Evolutionary conservation across 2,113 vertebrate species (phyloP), one percentile per base, ranked within the genome.

Genomic region (Petroica traversi): DNA sequence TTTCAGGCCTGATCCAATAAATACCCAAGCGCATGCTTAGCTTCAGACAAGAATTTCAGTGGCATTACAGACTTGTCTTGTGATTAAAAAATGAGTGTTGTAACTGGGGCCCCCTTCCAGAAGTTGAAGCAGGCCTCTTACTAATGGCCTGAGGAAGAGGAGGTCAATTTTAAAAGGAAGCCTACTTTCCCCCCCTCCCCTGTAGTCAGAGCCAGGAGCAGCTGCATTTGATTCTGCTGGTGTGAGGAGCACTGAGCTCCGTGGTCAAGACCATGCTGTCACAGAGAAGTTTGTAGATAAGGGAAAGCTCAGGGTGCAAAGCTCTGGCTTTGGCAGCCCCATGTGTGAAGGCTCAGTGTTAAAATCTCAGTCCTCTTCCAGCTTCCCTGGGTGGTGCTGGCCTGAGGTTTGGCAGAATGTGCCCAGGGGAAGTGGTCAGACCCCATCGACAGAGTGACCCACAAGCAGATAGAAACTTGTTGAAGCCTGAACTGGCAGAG

Each of bases 161-260:
- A 86, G 83, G 74, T 89, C 78, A 92, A 33, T 93, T 92, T 95
- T 92, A 54, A 94, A 94, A 81, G 74, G 68, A 90, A 94, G 72
- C 18, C 31, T 61, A 26, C 51, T 29, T 86, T 59, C 36, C 34
- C 8, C 34, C 8, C 12, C 7, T 48, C 25, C 67, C 69, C 51
- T 59, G 55, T 20, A 82, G 75, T n/a, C 34, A 33, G 59, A 36
- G 8, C 61, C 59, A 40, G 7, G 19, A 93, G 63, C 85, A 97
- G 87, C 74, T 96, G 86, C 24, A 82, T 85, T 89, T 94, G 75
- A 91, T 88, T 91, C 89, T 34, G 2, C 1, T 3, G 41, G 48
- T 25, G 72, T 51, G 81, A 34, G 68, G 49, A 73, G 83, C 74
- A 62, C 26, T 40, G 74, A 88, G 80, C 89, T 68, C 85, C 51